Evolutionary conservation across 2,113 vertebrate genomes (phyloP).

Genomic region (Cyphomyrus discorhynchus): DNA sequence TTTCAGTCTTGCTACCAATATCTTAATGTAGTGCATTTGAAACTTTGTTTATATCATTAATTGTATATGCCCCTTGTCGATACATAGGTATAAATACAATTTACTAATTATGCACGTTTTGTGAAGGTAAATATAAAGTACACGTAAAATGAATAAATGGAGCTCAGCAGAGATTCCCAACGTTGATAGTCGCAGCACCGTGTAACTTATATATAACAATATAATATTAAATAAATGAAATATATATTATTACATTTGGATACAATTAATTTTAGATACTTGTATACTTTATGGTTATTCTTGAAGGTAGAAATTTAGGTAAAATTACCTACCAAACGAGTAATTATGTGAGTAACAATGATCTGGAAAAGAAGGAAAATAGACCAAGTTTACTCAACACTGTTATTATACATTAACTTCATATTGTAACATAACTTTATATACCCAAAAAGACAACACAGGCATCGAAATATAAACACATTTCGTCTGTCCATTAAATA

Average conservation of each 20-base stretch:
- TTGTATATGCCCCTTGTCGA: not conserved
- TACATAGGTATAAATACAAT: not conserved
- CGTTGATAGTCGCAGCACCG: not conserved
- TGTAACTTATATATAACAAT: not conserved
- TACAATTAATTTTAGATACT: not conserved
- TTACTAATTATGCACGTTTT: not conserved
- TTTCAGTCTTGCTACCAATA: not conserved
- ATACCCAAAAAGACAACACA: not conserved
- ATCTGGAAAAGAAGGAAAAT: not conserved
- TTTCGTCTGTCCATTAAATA: not conserved
- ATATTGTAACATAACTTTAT: not conserved
- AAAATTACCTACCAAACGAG: not conserved
- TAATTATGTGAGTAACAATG: not conserved
- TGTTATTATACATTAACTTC: not conserved
- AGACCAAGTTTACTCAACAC: not conserved
- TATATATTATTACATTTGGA: not conserved
- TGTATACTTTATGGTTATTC: not conserved
- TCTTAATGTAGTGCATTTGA: not conserved
- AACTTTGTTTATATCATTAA: not conserved
- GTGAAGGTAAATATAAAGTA: not conserved
- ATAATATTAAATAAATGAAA: not conserved
- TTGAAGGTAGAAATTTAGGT: not conserved
- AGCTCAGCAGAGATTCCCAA: not conserved
- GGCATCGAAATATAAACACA: not conserved
- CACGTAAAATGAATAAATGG: not conserved